Percentiles rank a stretch among this genome's conserved stretches.
Evolutionary conservation across 2,797 vertebrate species (phyloP).

Genomic region (Channa striata): DNA sequence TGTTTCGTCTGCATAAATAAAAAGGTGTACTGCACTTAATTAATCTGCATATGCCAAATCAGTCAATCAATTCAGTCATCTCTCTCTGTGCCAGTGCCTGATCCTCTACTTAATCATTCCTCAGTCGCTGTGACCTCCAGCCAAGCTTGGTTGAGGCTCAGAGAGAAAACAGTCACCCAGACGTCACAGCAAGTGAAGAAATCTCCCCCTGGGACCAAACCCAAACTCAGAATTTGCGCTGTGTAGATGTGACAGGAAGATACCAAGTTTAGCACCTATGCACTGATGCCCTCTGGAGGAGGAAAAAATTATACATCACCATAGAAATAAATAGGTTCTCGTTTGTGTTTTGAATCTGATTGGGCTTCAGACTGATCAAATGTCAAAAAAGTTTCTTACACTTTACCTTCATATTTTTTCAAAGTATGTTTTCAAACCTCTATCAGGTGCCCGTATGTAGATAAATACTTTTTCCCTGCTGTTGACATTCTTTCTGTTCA

Average conservation of each 20-base stretch:
- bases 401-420: too few species aligned
- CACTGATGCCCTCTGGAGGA: conserved; percentile 48
- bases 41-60: neutral
- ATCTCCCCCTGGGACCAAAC: conserved; percentile 51
- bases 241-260: conserved; percentile 38
- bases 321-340: neutral
- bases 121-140: conserved; percentile 71
- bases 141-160: conserved; percentile 24
- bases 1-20: neutral
- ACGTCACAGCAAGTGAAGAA: conserved; percentile 73
- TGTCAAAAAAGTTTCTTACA: too few species aligned
- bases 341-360: neutral
- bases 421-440: too few species aligned
- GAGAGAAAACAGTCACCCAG: conserved; percentile 21
- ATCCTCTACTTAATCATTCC: conserved; percentile 60
- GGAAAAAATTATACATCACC: neutral
- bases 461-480: too few species aligned
- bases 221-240: conserved; percentile 24
- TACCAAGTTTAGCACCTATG: neutral
- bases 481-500: too few species aligned
- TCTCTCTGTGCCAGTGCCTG: conserved; percentile 61
- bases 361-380: neutral
- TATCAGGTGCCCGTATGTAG: too few species aligned
- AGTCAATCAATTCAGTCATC: neutral
- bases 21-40: neutral